These are phyloP conservation scores for Camponotus pennsylvanicus DNA, from an alignment of 1,140 invertebrate genomes.

Conservation along the genomic window DNA sequence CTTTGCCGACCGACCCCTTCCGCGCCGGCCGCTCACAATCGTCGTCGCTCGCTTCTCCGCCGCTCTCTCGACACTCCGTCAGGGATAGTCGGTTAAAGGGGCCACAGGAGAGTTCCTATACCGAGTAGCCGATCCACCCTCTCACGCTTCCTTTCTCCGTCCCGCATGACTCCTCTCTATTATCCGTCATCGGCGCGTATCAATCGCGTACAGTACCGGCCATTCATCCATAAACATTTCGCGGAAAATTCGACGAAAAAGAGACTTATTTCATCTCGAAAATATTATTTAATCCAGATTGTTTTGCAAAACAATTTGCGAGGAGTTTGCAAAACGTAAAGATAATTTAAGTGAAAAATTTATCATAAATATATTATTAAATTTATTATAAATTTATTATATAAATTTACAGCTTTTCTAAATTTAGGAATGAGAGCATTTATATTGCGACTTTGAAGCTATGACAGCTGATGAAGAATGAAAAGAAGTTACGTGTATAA, in stretches of 20 bases:
- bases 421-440: neutral
- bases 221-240: constrained; percentile 23
- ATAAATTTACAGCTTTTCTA: neutral
- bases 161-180: constrained; percentile 68
- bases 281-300: neutral
- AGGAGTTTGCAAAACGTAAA: neutral
- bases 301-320: neutral
- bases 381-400: too few species aligned
- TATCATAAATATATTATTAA: too few species aligned
- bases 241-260: neutral
- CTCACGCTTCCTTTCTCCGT: constrained; percentile 78
- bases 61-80: constrained; percentile 66
- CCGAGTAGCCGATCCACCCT: constrained; percentile 69
- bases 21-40: neutral
- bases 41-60: constrained; percentile 6
- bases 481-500: neutral
- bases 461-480: neutral
- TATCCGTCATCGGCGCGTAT: constrained; percentile 68
- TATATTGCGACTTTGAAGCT: neutral
- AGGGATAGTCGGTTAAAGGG: constrained; percentile 72
- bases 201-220: constrained; percentile 58
- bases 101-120: constrained; percentile 69
- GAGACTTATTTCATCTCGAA: neutral
- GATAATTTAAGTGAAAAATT: neutral
- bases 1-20: constrained; percentile 25